Evolutionary conservation across 53 echinoderm and acorn worm species (phyloP).

Genomic region (Paracentrotus lividus): DNA sequence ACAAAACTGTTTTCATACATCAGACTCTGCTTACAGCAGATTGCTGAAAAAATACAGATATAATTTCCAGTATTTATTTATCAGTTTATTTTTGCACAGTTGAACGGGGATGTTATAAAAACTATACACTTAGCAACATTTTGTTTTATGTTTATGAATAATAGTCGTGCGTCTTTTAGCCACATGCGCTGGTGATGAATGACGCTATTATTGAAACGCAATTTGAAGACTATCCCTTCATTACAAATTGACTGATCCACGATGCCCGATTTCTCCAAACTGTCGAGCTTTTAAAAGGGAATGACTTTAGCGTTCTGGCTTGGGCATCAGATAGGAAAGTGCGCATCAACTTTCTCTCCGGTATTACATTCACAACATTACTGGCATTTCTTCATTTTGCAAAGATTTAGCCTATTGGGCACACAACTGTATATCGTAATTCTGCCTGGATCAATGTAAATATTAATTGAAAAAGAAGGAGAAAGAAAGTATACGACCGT

Average conservation of each 20-base stretch:
- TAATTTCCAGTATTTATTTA: too few species aligned
- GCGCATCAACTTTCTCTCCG: background rate
- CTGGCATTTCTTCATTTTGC: background rate
- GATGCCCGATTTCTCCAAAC: background rate
- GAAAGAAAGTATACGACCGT: background rate
- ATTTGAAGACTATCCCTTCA: background rate
- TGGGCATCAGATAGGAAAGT: background rate
- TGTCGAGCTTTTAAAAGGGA: slow-evolving; percentile 14
- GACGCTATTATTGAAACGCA: background rate
- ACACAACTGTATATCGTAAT: background rate
- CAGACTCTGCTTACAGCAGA: too few species aligned
- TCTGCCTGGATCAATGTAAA: background rate
- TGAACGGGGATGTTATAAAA: background rate
- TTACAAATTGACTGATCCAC: background rate
- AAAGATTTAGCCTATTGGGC: background rate
- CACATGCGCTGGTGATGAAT: background rate
- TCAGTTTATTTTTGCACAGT: too few species aligned
- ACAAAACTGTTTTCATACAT: too few species aligned
- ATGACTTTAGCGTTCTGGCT: background rate
- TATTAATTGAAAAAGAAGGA: background rate
- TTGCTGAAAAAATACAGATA: too few species aligned
- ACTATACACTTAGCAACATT: background rate
- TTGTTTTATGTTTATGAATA: background rate
- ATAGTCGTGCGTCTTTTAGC: background rate
- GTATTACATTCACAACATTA: slow-evolving; percentile 8